Percentiles rank a stretch among this genome's conserved stretches.
phyloP scores from a whole-genome alignment of 2,888 invertebrate genomes.

The Metacarcinus magister region DNA sequence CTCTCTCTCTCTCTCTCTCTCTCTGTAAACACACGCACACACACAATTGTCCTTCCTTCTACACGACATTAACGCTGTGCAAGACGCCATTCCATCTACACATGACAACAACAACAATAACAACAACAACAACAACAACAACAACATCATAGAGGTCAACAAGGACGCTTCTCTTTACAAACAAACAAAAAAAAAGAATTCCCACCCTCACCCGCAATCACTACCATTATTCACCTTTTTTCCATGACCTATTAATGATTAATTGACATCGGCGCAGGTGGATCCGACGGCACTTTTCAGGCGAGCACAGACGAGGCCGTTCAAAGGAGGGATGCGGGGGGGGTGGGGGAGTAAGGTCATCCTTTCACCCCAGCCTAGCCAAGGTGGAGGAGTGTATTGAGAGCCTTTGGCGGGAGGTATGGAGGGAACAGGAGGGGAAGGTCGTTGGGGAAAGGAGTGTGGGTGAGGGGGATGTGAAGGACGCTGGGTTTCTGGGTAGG shows the following conservation, averaged over 20 bases:
- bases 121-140: too few relatives aligned
- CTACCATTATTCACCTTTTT: neutral
- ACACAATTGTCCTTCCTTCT: too few relatives aligned
- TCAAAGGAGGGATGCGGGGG: neutral
- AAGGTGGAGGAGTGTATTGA: neutral
- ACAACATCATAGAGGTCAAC: too few relatives aligned
- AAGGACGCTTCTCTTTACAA: neutral
- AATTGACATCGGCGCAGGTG: neutral
- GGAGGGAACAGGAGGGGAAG: neutral
- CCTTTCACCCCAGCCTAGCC: neutral
- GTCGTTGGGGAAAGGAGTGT: neutral
- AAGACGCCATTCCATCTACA: too few relatives aligned
- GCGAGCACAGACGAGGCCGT: slow-evolving; percentile 3
- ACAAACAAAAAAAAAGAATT: neutral
- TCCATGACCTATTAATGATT: neutral
- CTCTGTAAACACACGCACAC: too few relatives aligned
- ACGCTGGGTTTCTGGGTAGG: neutral
- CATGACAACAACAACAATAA: too few relatives aligned
- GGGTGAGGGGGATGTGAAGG: neutral
- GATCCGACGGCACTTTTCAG: neutral
- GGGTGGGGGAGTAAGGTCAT: neutral
- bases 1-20: too few relatives aligned
- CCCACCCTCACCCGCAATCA: neutral
- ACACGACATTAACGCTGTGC: too few relatives aligned
- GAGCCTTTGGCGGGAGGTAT: too few relatives aligned